phyloP scores from a whole-genome alignment of 2,113 vertebrate species.

The Odobenus rosmarus region DNA sequence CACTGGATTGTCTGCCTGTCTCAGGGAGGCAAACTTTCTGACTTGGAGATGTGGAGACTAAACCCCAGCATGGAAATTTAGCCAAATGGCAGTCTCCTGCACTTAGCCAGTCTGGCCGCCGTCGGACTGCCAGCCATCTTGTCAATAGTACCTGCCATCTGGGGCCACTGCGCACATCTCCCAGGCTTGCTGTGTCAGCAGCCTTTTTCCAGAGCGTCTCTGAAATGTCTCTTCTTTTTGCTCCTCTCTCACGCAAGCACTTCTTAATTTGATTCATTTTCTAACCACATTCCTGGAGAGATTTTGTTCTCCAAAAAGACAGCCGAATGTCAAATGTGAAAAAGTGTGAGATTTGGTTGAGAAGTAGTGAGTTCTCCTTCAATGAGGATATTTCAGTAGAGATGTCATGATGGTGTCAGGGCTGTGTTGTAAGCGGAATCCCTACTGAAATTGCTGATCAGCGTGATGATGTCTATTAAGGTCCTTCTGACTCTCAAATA shows the following conservation, averaged over 20 bases:
- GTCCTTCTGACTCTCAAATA: neutral
- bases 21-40: neutral
- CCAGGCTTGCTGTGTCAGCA: neutral
- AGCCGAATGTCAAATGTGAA: neutral
- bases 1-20: neutral
- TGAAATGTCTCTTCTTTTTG: neutral
- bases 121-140: neutral
- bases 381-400: neutral
- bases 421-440: neutral
- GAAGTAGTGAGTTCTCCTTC: neutral
- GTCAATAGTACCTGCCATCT: neutral
- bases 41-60: neutral
- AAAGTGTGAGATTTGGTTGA: neutral
- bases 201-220: neutral
- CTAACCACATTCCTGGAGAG: neutral
- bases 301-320: slow-evolving; percentile 24
- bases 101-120: slow-evolving; percentile 9
- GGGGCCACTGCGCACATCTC: neutral
- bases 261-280: neutral
- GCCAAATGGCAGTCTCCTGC: neutral
- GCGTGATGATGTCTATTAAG: neutral
- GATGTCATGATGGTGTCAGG: neutral
- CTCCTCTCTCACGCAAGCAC: neutral
- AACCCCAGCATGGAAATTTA: neutral
- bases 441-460: neutral